phyloP scores from a whole-genome alignment of 2,797 vertebrate species.

The Rhinoraja longicauda region DNA sequence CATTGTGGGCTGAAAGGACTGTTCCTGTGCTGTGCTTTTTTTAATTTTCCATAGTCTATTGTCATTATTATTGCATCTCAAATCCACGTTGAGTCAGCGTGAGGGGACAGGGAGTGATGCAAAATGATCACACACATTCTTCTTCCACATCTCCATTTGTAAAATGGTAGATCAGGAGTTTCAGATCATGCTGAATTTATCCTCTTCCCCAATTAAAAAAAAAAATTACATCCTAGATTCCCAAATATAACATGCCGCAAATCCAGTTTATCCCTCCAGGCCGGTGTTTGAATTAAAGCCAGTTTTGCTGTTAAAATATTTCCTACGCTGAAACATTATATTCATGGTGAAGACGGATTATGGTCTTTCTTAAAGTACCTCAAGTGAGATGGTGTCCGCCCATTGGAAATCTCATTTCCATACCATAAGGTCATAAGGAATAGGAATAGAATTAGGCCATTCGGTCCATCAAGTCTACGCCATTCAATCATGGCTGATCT shows the following conservation, averaged over 20 bases:
- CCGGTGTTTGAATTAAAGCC: background rate
- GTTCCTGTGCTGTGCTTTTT: too few relatives aligned
- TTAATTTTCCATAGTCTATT: background rate
- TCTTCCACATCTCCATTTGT: background rate
- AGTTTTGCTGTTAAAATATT: background rate
- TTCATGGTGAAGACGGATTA: background rate
- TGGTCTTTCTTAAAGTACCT: background rate
- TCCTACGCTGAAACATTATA: background rate
- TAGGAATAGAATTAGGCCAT: too few relatives aligned
- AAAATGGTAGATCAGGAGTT: background rate
- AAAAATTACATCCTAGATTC: too few relatives aligned
- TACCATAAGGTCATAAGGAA: too few relatives aligned
- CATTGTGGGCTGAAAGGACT: too few relatives aligned
- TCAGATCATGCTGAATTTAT: background rate
- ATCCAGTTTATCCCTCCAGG: background rate
- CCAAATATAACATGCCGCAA: background rate
- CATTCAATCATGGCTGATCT: too few relatives aligned
- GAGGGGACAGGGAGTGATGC: too few relatives aligned
- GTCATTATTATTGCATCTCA: background rate
- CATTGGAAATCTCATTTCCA: background rate
- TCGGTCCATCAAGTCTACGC: too few relatives aligned
- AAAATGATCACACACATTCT: background rate
- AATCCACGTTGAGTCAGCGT: background rate
- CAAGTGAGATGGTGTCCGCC: background rate
- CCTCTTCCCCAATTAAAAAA: background rate